These are phyloP conservation scores for Pyrgilauda ruficollis DNA, from an alignment of 2,113 vertebrate species.

Conservation along the genomic window DNA sequence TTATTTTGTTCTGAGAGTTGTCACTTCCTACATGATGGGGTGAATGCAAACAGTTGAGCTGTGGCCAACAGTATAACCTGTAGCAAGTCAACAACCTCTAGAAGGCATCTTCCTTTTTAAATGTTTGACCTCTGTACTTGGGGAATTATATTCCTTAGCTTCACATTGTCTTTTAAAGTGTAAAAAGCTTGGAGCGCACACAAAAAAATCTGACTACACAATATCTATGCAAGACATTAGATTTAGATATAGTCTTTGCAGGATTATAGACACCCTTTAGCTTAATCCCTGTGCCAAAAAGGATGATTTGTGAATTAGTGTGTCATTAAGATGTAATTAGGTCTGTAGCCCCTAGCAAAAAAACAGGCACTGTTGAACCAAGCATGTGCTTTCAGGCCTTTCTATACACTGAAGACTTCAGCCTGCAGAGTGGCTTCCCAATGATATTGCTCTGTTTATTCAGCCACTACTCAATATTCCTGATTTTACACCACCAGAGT, in stretches of 20 bases:
- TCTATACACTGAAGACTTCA: background rate
- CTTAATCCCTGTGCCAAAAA: background rate
- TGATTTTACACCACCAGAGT: background rate
- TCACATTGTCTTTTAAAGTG: background rate
- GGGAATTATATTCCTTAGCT: background rate
- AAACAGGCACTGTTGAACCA: background rate
- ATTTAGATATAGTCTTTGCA: background rate
- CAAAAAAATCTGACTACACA: background rate
- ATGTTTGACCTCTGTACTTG: background rate
- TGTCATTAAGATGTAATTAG: background rate
- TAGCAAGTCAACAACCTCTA: background rate
- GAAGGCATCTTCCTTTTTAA: background rate
- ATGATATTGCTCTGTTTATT: background rate
- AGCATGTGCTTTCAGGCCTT: background rate
- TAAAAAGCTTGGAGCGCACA: background rate
- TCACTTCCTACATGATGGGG: background rate
- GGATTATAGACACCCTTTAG: background rate
- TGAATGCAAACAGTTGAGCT: background rate
- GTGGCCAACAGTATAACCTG: background rate
- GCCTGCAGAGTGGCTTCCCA: no score
- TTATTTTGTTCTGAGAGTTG: constrained; percentile 15
- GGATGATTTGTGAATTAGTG: background rate
- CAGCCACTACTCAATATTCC: background rate
- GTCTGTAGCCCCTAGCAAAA: background rate
- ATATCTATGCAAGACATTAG: background rate